Evolutionary conservation across 1,140 invertebrate species (phyloP), one percentile per base, ranked within the genome.

Genomic region (Drosophila ohnishii): DNA sequence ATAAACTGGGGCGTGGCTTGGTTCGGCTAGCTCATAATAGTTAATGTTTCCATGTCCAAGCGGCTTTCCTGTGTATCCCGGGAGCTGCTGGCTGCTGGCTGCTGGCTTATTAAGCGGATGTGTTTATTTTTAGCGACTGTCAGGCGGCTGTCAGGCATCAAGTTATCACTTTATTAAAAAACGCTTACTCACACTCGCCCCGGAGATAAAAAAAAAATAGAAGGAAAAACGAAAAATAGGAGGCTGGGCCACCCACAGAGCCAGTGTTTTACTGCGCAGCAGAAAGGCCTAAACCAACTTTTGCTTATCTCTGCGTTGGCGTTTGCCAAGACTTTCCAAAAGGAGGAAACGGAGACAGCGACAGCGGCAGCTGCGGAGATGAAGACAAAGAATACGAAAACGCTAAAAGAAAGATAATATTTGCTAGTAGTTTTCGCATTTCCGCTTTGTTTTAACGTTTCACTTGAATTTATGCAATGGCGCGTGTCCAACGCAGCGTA

Each of bases 401-500:
- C 66, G 69, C 69, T 72, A 77, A 69, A 60, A 71, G 51, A 77
- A 75, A 77, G 81, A 85, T 85, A 85, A 85, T 85, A 80, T 85
- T 82, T 75, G 78, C 78, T 81, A 80, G 77, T 79, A 85, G 74
- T 76, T 79, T 75, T 79, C 83, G 83, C 79, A 86, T 87, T 86
- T 86, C 82, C 82, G 82, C 76, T 86, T 87, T 86, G 83, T 87
- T 86, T 86, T 86, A 85, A 86, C 84, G 85, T 87, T 78, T 86
- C 84, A 87, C 82, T 85, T 87, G 82, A 85, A 85, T 87, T 87
- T 87, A 87, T 85, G 82, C 82, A 86, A 83, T 83, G 82, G 82
- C 82, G 83, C 83, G 82, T 85, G 84, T 86, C 82, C 82, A 86
- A 86, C 75, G 83, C 83, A 82, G 79, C 83, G 84, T 83, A 86